Evolutionary conservation across 2,113 vertebrate genomes (phyloP).

Genomic region (Ceratotherium simum): DNA sequence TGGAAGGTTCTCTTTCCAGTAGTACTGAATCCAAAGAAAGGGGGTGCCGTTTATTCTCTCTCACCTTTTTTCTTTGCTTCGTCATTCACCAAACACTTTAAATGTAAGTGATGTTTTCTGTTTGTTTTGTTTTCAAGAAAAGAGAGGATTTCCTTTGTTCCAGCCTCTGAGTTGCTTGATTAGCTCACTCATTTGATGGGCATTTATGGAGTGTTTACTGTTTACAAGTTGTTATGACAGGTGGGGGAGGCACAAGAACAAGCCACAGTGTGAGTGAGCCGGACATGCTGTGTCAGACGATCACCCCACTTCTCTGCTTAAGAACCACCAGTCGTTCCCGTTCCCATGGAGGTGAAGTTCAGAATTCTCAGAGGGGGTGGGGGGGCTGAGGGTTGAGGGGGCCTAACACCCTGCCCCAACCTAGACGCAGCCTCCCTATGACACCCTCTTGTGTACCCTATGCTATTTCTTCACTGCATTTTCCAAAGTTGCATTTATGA

Average conservation of each 20-base stretch:
- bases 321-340: too few species aligned
- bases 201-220: neutral
- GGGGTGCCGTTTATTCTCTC: neutral
- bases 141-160: neutral
- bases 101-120: neutral
- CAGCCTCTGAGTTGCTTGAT: neutral
- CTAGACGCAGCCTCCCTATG: too few species aligned
- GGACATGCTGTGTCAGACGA: accelerated
- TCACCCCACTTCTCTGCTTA: neutral
- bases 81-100: neutral
- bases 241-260: neutral
- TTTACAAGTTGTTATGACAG: neutral
- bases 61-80: neutral
- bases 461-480: neutral
- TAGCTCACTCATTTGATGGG: neutral
- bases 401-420: accelerated
- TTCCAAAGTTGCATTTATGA: accelerated
- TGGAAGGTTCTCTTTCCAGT: neutral
- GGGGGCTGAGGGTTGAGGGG: neutral
- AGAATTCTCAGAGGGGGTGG: neutral
- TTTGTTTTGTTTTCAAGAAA: neutral
- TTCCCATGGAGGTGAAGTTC: neutral
- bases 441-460: accelerated
- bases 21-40: neutral
- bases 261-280: neutral